Evolutionary conservation across 2,797 vertebrate genomes (phyloP).

Genomic region (Ptychobarbus kaznakovi): DNA sequence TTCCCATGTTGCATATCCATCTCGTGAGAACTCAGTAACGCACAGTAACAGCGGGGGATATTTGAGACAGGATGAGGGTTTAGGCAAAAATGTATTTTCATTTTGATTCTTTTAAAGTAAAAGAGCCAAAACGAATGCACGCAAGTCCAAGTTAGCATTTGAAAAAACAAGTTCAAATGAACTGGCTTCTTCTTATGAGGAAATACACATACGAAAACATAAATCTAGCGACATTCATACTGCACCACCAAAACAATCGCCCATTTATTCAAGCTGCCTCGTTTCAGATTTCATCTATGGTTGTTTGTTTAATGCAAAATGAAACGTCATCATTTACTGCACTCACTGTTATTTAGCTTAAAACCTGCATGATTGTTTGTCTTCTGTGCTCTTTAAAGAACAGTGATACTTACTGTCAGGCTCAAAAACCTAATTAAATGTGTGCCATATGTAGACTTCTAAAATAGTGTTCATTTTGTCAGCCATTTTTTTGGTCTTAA

Average conservation of each 20-base stretch:
- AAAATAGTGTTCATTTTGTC: background rate
- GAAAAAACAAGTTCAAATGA: background rate
- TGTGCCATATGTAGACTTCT: background rate
- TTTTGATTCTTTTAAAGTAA: background rate
- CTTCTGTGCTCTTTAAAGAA: background rate
- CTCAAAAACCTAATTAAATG: background rate
- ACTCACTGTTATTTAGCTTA: background rate
- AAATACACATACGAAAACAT: background rate
- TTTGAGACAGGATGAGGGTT: conserved; percentile 15
- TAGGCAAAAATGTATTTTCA: conserved; percentile 21
- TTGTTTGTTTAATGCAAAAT: background rate
- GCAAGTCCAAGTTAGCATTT: background rate
- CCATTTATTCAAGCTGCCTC: background rate
- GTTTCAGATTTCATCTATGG: background rate
- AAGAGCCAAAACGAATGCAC: background rate
- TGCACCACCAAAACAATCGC: background rate
- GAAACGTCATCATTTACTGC: background rate
- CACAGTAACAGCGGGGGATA: conserved; percentile 4
- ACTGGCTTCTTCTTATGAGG: background rate
- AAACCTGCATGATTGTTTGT: background rate
- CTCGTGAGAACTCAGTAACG: conserved; percentile 1
- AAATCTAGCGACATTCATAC: background rate
- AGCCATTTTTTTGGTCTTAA: background rate
- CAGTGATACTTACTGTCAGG: background rate
- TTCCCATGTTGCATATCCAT: conserved; percentile 45